Base-by-base conservation (phyloP, 2,888 invertebrate genomes). In the Dasysyrphus tricinctus region DNA sequence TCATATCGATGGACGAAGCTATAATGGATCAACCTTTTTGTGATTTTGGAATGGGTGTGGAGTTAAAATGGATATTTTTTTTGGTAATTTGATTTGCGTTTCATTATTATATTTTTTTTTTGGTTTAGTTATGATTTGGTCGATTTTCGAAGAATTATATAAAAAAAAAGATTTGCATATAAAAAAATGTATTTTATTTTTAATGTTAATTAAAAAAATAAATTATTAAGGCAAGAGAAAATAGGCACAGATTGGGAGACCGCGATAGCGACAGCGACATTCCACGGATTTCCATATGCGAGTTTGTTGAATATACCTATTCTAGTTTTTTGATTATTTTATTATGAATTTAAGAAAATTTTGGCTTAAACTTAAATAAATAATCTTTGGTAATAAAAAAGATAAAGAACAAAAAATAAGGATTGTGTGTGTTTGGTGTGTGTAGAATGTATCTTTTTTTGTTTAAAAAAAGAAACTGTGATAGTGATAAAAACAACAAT, bases 231-330 rank as follows among this genome's bases (percentile, higher is more conserved):
- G 70, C 74, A 88, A 88, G 88, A 88, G 90, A 89, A 89, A 89
- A 90, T 90, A 92, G 91, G 92, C 93, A 92, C 93, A 93, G 93
- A 93, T 93, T 93, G 92, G 93, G 93, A 92, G 90, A 92, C 92
- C 92, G 92, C 93, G 92, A 92, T 92, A 92, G 92, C 92, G 92
- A 93, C 92, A 92, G 92, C 91, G 92, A 93, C 92, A 92, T 92
- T 92, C 90, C 92, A 92, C 91, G 90, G 91, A 90, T 90, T 90
- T 91, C 90, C 90, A 90, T 91, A 91, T 91, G 90, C 90, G 89
- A 90, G 63, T 88, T 73, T 88, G 34, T 51, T 74, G 24, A 61
- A 70, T 51, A 51, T 89, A 54, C 57, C 57, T 57, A 34, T 34
- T 67, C 63, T 74, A 44, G 24, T 24, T 69, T 72, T 54, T 11